A percentile compares a stretch with the other conserved stretches of the same genome.
Conservation (phyloP, 2,888 invertebrate species). For the Cordylochernes scorpioides region DNA sequence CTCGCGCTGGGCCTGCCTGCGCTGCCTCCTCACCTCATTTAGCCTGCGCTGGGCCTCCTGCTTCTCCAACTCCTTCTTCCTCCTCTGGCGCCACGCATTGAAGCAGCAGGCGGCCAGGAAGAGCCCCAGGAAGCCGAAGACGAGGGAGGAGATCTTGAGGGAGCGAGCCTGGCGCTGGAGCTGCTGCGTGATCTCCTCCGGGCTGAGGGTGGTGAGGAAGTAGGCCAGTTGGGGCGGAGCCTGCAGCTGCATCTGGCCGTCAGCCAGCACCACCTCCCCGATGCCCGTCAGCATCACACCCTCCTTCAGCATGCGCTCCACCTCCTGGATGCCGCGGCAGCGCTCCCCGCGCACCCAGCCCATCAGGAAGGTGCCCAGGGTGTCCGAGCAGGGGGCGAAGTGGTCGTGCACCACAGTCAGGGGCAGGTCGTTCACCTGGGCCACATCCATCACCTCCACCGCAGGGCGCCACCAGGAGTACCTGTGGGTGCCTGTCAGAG, state of each 20-base stretch:
- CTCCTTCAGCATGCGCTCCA: constrained; percentile 56
- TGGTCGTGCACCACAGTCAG: constrained; percentile 56
- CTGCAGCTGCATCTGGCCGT: constrained; percentile 35
- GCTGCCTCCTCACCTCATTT: constrained; percentile 4
- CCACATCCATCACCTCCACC: constrained; percentile 45
- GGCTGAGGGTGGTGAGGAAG: constrained; percentile 50
- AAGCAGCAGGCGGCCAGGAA: too few relatives aligned
- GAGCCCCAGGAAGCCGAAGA: constrained; percentile 30
- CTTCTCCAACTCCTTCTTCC: background rate
- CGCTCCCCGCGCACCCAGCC: constrained; percentile 54
- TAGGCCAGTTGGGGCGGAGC: constrained; percentile 43
- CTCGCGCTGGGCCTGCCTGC: background rate
- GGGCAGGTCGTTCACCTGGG: constrained; percentile 38
- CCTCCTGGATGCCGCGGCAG: constrained; percentile 55
- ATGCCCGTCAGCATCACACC: constrained; percentile 51
- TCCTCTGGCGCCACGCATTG: constrained; percentile 3
- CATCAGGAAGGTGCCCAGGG: constrained; percentile 50
- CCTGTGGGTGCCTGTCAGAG: constrained; percentile 31
- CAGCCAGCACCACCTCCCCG: constrained; percentile 41
- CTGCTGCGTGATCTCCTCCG: constrained; percentile 41
- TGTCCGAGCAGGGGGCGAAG: constrained; percentile 46
- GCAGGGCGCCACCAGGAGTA: constrained; percentile 21
- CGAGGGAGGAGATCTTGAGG: constrained; percentile 27
- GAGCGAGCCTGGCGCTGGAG: constrained; percentile 37
- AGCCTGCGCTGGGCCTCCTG: constrained; percentile 2